Evolutionary conservation across 2,888 invertebrate species (phyloP), one percentile per base, ranked within the genome.

Genomic region (Ctenicera cuprea): DNA sequence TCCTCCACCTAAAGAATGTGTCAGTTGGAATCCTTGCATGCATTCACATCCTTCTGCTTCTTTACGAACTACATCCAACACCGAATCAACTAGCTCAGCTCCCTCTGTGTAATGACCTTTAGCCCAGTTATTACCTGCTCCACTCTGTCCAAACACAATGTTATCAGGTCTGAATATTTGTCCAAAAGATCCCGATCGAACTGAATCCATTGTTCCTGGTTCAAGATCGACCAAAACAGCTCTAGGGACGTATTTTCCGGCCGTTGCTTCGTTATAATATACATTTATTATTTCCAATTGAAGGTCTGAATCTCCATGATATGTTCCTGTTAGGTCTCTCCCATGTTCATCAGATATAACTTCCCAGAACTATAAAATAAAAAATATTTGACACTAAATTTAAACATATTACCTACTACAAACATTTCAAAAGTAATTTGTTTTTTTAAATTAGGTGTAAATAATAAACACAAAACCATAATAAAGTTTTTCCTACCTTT

Each of bases 161-260:
- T 98, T 98, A 88, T 98, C 97, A 11, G 97, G 97, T 79, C 97
- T 89, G 89, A 97, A 97, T 82, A 97, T 94, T 87, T 97, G 97
- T 86, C 91, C 97, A 87, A 96, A 97, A n/a, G n/a, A n/a, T n/a
- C n/a, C n/a, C n/a, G n/a, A n/a, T n/a, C n/a, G n/a, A n/a, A n/a
- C n/a, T n/a, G n/a, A n/a, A n/a, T n/a, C n/a, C n/a, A n/a, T n/a
- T n/a, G n/a, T n/a, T n/a, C n/a, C n/a, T n/a, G n/a, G 97, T 87
- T 98, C 98, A 82, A 98, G 89, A 85, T 98, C 98, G 77, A 98
- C 95, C 69, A 98, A 91, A 82, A 97, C 93, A 78, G 97, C 96
- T 76, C 97, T 90, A 0, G 97, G 97, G 69, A 97, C 97, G 88
- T 97, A 97, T 88, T 97, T 97, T 80, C 95, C 96, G 63, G 94